phyloP scores from a whole-genome alignment of 2,797 vertebrate genomes.

The Masticophis lateralis region DNA sequence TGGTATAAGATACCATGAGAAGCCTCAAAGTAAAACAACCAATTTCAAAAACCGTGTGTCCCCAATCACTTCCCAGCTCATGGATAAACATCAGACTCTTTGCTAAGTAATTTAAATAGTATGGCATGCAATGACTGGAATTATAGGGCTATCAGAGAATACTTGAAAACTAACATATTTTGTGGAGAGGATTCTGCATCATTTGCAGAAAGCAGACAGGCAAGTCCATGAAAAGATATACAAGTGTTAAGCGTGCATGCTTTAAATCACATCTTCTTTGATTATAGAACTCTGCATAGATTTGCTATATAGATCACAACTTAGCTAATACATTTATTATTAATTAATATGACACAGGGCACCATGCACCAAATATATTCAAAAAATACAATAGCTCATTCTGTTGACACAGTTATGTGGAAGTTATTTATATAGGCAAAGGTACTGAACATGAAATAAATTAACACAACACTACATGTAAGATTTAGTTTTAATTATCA shows the following conservation, averaged over 20 bases:
- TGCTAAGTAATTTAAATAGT: neutral
- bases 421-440: neutral
- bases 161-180: neutral
- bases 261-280: neutral
- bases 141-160: neutral
- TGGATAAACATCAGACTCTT: neutral
- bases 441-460: slow-evolving; percentile 4
- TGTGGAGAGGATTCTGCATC: neutral
- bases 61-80: neutral
- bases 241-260: neutral
- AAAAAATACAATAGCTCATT: neutral
- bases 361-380: neutral
- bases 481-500: slow-evolving; percentile 2
- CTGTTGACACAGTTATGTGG: neutral
- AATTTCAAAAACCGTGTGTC: neutral
- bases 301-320: neutral
- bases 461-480: slow-evolving; percentile 2
- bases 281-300: neutral
- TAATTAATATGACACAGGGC: neutral
- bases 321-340: neutral
- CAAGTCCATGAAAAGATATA: neutral
- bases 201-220: neutral
- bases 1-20: no score
- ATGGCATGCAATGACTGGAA: neutral
- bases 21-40: no score